Evolutionary conservation across 2,888 invertebrate genomes (phyloP).

Genomic region (Ochlodes sylvanus): DNA sequence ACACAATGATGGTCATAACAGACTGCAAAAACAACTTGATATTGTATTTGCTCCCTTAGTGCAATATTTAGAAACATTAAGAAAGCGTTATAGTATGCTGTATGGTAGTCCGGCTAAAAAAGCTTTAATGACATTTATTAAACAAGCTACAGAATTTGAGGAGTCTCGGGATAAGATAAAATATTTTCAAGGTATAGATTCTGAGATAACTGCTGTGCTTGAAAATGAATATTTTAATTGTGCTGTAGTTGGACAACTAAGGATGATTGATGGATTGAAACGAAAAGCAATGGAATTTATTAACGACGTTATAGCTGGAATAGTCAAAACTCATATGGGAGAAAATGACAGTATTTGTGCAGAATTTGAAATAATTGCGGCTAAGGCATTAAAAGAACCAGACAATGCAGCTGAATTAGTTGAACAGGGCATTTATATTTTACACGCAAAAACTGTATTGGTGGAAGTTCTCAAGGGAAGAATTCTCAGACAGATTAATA

Average conservation of each 20-base stretch:
- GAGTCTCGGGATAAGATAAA: conserved; percentile 86
- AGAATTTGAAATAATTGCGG: conserved; percentile 89
- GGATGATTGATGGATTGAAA: conserved; percentile 87
- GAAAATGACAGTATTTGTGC: conserved; percentile 89
- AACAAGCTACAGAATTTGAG: conserved; percentile 83
- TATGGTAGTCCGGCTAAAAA: conserved; percentile 79
- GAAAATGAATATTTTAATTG: conserved; percentile 89
- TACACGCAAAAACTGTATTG: conserved; percentile 90
- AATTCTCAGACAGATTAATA: conserved; percentile 87
- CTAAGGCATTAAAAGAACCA: conserved; percentile 89
- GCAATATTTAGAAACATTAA: conserved; percentile 81
- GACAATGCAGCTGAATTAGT: conserved; percentile 92
- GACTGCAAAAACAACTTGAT: conserved; percentile 80
- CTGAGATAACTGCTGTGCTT: conserved; percentile 86
- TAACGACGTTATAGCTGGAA: conserved; percentile 85
- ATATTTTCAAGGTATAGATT: conserved; percentile 85
- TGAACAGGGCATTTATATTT: conserved; percentile 92
- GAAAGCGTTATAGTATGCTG: conserved; percentile 83
- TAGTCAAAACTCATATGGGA: conserved; percentile 86
- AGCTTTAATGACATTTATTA: conserved; percentile 76
- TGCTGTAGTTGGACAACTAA: conserved; percentile 86
- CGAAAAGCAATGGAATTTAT: conserved; percentile 84
- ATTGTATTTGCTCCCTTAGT: conserved; percentile 84
- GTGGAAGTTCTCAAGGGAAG: conserved; percentile 88
- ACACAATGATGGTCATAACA: conserved; percentile 75